Percentiles rank a stretch among this genome's conserved stretches.
phyloP scores from a whole-genome alignment of 2,888 invertebrate species.

The Tyria jacobaeae region DNA sequence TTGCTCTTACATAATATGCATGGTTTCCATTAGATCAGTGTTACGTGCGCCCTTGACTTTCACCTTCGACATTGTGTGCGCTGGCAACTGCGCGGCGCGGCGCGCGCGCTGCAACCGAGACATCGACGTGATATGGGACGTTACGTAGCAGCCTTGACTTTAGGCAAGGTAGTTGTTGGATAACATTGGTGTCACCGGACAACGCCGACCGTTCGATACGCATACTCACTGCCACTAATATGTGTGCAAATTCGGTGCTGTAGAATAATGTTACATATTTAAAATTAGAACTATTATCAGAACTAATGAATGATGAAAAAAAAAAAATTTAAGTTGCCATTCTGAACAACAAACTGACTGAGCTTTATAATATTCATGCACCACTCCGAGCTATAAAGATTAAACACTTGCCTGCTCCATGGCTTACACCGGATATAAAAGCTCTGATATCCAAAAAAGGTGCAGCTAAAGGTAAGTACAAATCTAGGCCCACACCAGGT shows the following conservation, averaged over 20 bases:
- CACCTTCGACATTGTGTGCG: constrained; percentile 64
- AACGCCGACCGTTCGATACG: constrained; percentile 16
- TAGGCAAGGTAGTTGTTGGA: constrained; percentile 47
- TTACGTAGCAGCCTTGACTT: constrained; percentile 63
- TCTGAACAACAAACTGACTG: no score
- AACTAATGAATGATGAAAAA: neutral
- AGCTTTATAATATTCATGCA: no score
- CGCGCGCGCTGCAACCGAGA: constrained; percentile 27
- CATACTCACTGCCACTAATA: constrained; percentile 6
- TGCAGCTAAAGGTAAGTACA: no score
- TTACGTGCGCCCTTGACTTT: constrained; percentile 71
- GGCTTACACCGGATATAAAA: no score
- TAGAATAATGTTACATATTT: neutral
- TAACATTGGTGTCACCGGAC: constrained; percentile 20
- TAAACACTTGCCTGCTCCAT: no score
- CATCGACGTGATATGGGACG: constrained; percentile 59
- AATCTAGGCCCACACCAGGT: no score
- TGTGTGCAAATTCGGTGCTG: neutral
- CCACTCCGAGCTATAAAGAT: no score
- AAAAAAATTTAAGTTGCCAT: no score
- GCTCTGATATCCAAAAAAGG: no score
- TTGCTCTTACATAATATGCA: constrained; percentile 59
- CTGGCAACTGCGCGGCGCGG: constrained; percentile 30
- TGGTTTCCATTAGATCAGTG: constrained; percentile 54
- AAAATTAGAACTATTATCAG: neutral